Conservation (phyloP, 1,140 invertebrate genomes). For the Scaptomyza graminum region DNA sequence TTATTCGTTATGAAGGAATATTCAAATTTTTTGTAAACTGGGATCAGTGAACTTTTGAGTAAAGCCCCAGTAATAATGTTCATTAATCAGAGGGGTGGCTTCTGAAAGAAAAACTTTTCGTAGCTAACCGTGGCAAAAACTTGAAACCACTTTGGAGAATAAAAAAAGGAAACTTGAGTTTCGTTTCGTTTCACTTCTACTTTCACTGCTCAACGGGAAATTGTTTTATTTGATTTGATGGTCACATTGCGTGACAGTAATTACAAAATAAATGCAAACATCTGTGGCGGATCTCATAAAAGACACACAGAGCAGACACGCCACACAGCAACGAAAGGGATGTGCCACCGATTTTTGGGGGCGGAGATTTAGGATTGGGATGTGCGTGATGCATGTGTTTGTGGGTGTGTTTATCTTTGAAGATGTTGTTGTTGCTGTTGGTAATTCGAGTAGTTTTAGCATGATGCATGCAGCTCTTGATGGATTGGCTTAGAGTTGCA, state of each 20-base stretch:
- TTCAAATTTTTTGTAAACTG: not conserved
- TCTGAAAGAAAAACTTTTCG: conserved; percentile 11
- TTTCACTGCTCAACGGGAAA: conserved; percentile 48
- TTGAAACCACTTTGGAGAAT: conserved; percentile 25
- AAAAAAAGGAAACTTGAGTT: conserved; percentile 27
- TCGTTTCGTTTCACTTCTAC: conserved; percentile 31
- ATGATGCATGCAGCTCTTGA: conserved; percentile 59
- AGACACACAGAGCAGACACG: conserved; percentile 30
- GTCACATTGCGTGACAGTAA: conserved; percentile 79
- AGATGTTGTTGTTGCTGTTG: conserved; percentile 26
- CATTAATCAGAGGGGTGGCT: conserved; percentile 46
- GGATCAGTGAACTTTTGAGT: conserved; percentile 30
- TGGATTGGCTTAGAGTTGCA: conserved; percentile 71
- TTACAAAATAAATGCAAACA: conserved; percentile 81
- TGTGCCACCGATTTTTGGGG: not conserved
- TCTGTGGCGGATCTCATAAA: conserved; percentile 66
- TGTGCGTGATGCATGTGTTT: conserved; percentile 45
- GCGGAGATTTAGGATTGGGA: conserved; percentile 7
- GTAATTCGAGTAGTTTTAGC: conserved; percentile 67
- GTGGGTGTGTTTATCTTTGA: conserved; percentile 19
- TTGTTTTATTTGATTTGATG: conserved; percentile 80
- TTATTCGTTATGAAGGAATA: conserved; percentile 41
- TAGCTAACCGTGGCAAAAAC: conserved; percentile 29
- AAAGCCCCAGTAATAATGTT: conserved; percentile 20
- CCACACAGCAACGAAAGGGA: conserved; percentile 29